A percentile compares a stretch with the other conserved stretches of the same genome.
phyloP scores from a whole-genome alignment of 2,113 vertebrate species.

The Trematocara nigrifrons region DNA sequence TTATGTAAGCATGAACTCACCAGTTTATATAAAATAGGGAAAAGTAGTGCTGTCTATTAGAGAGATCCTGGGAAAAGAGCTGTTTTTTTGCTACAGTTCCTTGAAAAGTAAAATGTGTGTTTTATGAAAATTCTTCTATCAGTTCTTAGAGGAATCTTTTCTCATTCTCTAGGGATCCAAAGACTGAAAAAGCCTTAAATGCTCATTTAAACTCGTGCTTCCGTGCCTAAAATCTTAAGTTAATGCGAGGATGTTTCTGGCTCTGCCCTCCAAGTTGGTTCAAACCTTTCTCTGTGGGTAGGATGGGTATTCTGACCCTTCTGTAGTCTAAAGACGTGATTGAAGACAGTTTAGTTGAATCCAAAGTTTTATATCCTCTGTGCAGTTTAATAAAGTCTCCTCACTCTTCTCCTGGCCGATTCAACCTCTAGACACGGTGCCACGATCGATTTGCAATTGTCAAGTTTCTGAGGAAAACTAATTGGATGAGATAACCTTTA shows the following conservation, averaged over 20 bases:
- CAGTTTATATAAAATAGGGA: background rate
- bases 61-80: background rate
- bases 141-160: background rate
- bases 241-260: fast-evolving
- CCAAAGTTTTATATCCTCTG: background rate
- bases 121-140: background rate
- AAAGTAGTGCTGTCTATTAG: background rate
- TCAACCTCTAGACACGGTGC: background rate
- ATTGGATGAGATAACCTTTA: conserved; percentile 12
- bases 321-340: background rate
- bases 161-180: background rate
- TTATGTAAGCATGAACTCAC: background rate
- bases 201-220: background rate
- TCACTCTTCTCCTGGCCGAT: background rate
- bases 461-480: conserved; percentile 3
- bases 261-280: background rate
- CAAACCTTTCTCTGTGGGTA: fast-evolving
- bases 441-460: background rate
- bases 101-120: background rate
- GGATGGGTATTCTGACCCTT: fast-evolving
- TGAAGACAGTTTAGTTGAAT: background rate
- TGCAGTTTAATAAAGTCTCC: background rate
- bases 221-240: background rate
- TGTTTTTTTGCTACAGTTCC: background rate
- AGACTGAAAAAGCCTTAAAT: background rate